Base-by-base conservation (phyloP, 2,888 invertebrate species). In the Tanytarsus gracilentus region DNA sequence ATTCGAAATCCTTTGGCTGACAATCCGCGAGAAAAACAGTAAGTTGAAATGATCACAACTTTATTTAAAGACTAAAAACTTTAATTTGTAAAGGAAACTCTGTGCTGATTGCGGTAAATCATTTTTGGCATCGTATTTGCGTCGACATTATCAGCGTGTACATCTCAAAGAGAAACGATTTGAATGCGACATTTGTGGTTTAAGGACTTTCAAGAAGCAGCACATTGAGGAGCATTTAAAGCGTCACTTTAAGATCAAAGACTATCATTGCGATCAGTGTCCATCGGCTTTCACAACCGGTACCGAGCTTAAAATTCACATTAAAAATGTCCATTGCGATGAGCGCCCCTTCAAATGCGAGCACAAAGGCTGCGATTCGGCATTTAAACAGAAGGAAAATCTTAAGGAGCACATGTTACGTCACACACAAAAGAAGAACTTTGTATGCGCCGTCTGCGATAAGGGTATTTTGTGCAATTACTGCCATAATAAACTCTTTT, bases 371-470 rank as follows among this genome's bases (percentile, higher is more conserved):
- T 55, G 55, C 26, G 55, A 55, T 33, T 55, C 55, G 9, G 26
- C 55, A 26, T 55, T 55, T 16, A 55, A 55, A 14, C 55, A 55
- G 27, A 55, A 55, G 11, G 55, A 70, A 27, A 72, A 72, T 1
- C 65, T 72, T 3, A 67, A 71, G 50, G 72, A 72, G 62, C 72
- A 72, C 61, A 62, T 71, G 16, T 71, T 71, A 68, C 69, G 72
- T 0, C 72, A 72, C 61, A 70, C 71, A 0, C 72, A 72, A n/a
- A 71, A 72, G 51, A 71, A 71, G 61, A 72, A 72, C 27, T 72
- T 71, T 48, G 70, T 72, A 2, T 72, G 72, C 36, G 71, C 72
- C 0, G 70, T 71, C 36, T 72, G 72, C 48, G 72, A 55, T 39
- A 55, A 55, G 40, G 55, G 55, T 55, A 25, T 7, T n/a, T 25